Percentiles rank a stretch among this genome's conserved stretches.
Evolutionary conservation across 2,888 invertebrate genomes (phyloP).

Genomic region (Melanophora roralis): DNA sequence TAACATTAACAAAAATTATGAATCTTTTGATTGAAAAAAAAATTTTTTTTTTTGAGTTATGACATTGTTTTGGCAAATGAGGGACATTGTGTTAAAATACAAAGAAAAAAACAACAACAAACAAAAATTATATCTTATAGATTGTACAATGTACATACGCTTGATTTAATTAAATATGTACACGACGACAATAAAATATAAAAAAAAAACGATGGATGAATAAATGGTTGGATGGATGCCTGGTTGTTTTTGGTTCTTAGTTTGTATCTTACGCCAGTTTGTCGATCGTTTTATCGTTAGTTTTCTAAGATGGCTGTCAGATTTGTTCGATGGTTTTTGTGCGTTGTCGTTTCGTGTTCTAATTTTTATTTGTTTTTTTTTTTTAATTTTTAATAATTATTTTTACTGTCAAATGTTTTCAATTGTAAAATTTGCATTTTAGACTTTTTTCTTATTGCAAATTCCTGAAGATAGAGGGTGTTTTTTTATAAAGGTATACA

Average conservation of each 20-base stretch:
- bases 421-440: not conserved
- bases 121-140: conserved; percentile 31
- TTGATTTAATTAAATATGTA: conserved; percentile 50
- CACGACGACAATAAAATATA: conserved; percentile 26
- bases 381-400: not conserved
- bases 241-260: not conserved
- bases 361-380: conserved; percentile 1
- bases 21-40: too few species aligned
- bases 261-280: not conserved
- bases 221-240: conserved; percentile 13
- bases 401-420: not conserved
- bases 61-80: too few species aligned
- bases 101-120: not conserved
- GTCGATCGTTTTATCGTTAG: not conserved
- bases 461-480: not conserved
- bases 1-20: too few species aligned
- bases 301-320: conserved; percentile 21
- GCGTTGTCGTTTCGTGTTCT: conserved; percentile 18
- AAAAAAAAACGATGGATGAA: conserved; percentile 25
- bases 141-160: not conserved
- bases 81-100: too few species aligned
- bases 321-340: not conserved
- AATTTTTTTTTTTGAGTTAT: too few species aligned
- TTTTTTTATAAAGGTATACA: too few species aligned
- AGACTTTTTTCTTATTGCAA: not conserved